These are phyloP conservation scores for Aviceda subcristata DNA, from an alignment of 2,113 vertebrate species.

Conservation along the genomic window DNA sequence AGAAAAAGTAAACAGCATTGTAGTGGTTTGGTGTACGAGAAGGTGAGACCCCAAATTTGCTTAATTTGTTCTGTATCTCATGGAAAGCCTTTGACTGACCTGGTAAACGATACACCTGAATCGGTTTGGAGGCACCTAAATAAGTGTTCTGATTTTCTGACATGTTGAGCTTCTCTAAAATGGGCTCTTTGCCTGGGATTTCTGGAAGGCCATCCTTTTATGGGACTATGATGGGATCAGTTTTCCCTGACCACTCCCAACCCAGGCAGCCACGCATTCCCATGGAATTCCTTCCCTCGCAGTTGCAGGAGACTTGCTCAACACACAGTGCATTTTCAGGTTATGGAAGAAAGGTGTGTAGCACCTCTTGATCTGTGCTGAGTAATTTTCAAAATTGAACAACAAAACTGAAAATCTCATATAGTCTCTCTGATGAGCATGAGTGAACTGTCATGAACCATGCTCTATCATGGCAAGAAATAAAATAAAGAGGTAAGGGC, in stretches of 20 bases:
- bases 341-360: not conserved
- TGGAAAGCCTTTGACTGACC: not conserved
- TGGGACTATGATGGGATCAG: not conserved
- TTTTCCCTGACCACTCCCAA: fast-evolving
- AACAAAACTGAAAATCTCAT: not conserved
- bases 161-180: not conserved
- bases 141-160: not conserved
- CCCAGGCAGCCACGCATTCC: fast-evolving
- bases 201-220: not conserved
- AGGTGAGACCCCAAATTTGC: not conserved
- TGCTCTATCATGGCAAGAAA: not conserved
- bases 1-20: not conserved
- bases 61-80: not conserved
- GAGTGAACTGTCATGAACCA: not conserved
- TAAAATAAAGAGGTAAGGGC: not conserved
- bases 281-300: not conserved
- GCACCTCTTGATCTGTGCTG: not conserved
- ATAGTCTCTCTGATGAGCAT: not conserved
- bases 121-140: not conserved
- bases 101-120: not conserved
- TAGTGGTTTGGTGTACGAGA: not conserved
- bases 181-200: not conserved
- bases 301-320: not conserved
- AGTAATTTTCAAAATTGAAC: not conserved
- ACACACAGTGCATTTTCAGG: not conserved